Evolutionary conservation across 2,888 invertebrate species (phyloP), one percentile per base, ranked within the genome.

Genomic region (Drosophila colorata): DNA sequence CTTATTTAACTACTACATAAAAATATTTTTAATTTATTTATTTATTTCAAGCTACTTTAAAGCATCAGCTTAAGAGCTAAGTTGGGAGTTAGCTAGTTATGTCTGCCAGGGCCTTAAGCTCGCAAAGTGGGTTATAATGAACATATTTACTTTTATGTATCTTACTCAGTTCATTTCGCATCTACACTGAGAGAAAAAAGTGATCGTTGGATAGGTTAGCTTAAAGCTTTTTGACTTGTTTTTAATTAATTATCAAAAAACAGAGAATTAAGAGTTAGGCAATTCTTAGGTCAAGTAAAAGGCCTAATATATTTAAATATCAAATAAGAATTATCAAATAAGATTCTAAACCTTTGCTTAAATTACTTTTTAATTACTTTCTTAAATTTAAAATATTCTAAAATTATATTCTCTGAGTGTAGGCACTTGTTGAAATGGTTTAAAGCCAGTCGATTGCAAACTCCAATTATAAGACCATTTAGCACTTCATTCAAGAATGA

Each of bases 401-500:
- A 9, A 11, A 13, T n/a, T 18, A 5, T 14, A 49, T 37, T 55
- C 46, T 28, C 14, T 11, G 20, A 61, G 61, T 67, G 58, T 63
- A 44, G n/a, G 31, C 43, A 52, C 23, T 38, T 46, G 38, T 35
- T 23, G 16, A 49, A n/a, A 31, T 23, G 20, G 23, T 14, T 51
- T 28, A 38, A 52, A 49, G 48, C n/a, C 23, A 14, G 14, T 25
- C 35, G 31, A 41, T 56, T 61, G 37, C 28, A 33, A 52, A 56
- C 47, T 57, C 8, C 14, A 46, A 58, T 53, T 38, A 51, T 35
- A 9, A 37, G 48, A 7, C 37, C 46, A 43, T 64, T 74, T 65
- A 74, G 46, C 74, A 74, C 55, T 53, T 69, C 59, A 64, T 57
- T 69, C 48, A 74, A 48, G 38, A 59, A 44, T 60, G 40, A 57